A percentile compares a stretch with the other conserved stretches of the same genome.
Conservation (phyloP, 37 sponge, comb jelly and placozoan species). For the Mnemiopsis leidyi region DNA sequence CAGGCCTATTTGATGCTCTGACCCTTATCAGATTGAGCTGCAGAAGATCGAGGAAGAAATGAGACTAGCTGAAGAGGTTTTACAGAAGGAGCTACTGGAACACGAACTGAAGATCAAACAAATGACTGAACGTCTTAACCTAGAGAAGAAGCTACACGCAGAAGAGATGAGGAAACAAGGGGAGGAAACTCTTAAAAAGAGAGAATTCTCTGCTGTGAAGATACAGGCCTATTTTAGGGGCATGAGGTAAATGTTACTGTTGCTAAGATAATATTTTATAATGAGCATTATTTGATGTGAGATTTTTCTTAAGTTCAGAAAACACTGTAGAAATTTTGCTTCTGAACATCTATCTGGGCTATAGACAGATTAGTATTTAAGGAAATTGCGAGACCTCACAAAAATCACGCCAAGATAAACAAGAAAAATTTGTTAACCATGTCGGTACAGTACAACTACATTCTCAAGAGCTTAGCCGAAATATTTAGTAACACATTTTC, state of each 20-base stretch:
- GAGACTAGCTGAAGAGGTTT: slow-evolving; percentile 22
- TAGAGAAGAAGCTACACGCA: background rate
- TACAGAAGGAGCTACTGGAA: slow-evolving; percentile 3
- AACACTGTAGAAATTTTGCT: no score
- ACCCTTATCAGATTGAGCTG: slow-evolving; percentile 6
- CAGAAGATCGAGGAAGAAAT: slow-evolving; percentile 51
- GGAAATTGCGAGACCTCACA: no score
- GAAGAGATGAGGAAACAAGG: background rate
- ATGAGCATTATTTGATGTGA: background rate
- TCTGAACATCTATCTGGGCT: no score
- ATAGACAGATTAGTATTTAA: no score
- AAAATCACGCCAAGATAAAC: no score
- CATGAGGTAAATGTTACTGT: background rate
- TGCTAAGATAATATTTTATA: background rate
- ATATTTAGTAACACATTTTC: no score
- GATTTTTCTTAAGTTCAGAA: background rate
- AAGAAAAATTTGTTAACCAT: no score
- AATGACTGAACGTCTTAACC: background rate
- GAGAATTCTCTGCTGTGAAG: background rate
- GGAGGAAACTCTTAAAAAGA: background rate
- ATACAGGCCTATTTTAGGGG: slow-evolving; percentile 35
- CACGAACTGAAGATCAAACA: slow-evolving; percentile 13
- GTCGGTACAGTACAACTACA: no score
- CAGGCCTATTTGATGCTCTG: no score
- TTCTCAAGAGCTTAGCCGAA: no score